Base-by-base conservation (phyloP, 2,113 vertebrate genomes). In the Cervus canadensis region DNA sequence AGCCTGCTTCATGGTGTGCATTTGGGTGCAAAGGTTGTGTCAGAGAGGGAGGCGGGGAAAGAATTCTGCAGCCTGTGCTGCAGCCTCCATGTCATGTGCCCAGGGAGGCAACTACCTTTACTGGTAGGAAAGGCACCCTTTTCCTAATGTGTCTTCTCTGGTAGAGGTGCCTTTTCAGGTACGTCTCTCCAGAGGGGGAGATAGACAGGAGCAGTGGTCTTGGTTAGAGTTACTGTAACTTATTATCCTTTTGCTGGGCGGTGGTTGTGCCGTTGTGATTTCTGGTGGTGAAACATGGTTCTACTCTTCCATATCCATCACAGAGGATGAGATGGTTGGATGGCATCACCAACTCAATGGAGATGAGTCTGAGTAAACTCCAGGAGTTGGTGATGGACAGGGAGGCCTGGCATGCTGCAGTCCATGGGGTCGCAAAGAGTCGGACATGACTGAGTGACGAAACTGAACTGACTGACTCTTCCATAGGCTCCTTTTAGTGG, bases 31-130 rank as follows among this genome's bases (percentile, higher is more conserved):
- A 23, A 56, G 67, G 8, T 15, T 26, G 10, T 48, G 6, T 30
- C 4, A 21, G 26, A 57, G 12, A 6, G 4, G 1, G 26, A 23
- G 23, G 16, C 7, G 8, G 16, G 15, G 57, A 1, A 40, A 5
- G 25, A 88, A 36, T 25, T 45, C 30, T 36, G 12, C 3, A 50
- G 67, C 30, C 19, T 21, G 52, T 36, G 13, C 15, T 52, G 43
- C 2, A 10, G 1, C 3, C 4, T 6, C 2, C 3, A 6, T 1
- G 6, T n/a, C 19, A 2, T 30, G 8, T 64, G 4, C 9, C 21
- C 21, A 36, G 26, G 45, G 64, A 40, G 14, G 30, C 16, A n/a
- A n/a, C 7, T 54, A 25, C 7, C 4, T 78, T 84, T 79, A 33
- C 16, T 1, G 16, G 26, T 33, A 83, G 36, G 33, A 81, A 88